These are phyloP conservation scores for Salarias fasciatus DNA, from an alignment of 2,797 vertebrate species.

Conservation along the genomic window DNA sequence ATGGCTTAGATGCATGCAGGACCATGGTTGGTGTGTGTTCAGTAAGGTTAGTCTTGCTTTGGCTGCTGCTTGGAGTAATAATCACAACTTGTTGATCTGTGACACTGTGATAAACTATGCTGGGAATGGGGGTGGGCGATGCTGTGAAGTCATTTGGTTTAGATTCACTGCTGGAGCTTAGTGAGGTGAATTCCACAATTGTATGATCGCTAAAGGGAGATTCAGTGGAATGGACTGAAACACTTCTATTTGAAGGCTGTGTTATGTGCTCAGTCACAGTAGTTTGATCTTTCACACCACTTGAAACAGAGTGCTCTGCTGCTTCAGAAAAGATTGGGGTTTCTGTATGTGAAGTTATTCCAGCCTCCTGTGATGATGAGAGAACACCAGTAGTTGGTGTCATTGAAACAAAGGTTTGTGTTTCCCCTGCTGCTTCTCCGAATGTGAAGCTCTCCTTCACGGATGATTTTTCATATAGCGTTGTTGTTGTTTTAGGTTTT, in stretches of 20 bases:
- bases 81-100: constrained; percentile 74
- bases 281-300: constrained; percentile 15
- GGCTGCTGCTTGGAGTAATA: constrained; percentile 63
- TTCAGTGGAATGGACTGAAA: constrained; percentile 11
- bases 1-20: constrained; percentile 67
- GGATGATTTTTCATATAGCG: constrained; percentile 3
- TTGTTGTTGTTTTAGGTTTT: constrained; percentile 26
- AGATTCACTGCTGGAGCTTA: constrained; percentile 38
- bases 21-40: constrained; percentile 74
- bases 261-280: constrained; percentile 28
- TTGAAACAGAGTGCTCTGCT: constrained; percentile 27
- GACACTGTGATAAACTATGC: constrained; percentile 68
- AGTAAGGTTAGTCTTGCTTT: constrained; percentile 47
- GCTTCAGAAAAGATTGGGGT: constrained; percentile 13
- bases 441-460: constrained; percentile 46
- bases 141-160: constrained; percentile 27
- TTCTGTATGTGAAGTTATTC: constrained; percentile 28
- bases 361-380: constrained; percentile 37
- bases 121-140: constrained; percentile 59
- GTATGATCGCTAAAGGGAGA: constrained; percentile 32
- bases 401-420: constrained; percentile 56
- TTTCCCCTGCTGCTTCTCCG: constrained; percentile 68
- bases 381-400: constrained; percentile 45
- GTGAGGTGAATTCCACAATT: constrained; percentile 31
- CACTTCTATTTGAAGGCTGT: constrained; percentile 18